A percentile compares a stretch with the other conserved stretches of the same genome.
These are phyloP conservation scores for Elysia crispata DNA, from an alignment of 2,888 invertebrate genomes.

Conservation along the genomic window DNA sequence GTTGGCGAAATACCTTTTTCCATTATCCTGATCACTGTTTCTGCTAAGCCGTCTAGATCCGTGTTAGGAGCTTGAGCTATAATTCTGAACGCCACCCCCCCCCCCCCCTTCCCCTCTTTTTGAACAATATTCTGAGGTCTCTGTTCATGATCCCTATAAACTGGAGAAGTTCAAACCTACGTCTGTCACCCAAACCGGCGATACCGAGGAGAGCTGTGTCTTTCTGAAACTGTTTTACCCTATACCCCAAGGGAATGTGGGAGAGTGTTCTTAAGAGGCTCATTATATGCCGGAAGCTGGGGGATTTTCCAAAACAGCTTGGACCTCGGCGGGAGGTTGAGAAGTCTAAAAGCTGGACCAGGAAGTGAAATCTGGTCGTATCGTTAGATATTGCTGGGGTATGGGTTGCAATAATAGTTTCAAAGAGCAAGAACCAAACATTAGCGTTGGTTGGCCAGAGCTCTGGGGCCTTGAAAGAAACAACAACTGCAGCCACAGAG, in stretches of 20 bases:
- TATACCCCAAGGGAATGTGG: not conserved
- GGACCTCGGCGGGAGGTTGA: conserved; percentile 1
- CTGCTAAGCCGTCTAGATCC: conserved; percentile 10
- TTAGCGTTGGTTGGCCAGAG: not conserved
- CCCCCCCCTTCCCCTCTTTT: too few relatives aligned
- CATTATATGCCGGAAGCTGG: not conserved
- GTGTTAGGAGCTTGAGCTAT: conserved; percentile 1
- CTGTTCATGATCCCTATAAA: not conserved
- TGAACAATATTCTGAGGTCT: not conserved
- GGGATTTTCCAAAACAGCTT: conserved; percentile 1
- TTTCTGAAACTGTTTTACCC: conserved; percentile 24
- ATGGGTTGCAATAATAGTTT: not conserved
- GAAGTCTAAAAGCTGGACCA: conserved; percentile 18
- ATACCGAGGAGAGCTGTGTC: conserved; percentile 3
- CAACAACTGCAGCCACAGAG: not conserved
- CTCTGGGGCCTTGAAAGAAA: not conserved
- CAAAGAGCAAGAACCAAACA: not conserved
- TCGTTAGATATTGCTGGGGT: conserved; percentile 6
- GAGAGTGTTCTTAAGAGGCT: not conserved
- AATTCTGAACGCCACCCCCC: not conserved
- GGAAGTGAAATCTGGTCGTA: conserved; percentile 10
- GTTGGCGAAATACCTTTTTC: conserved; percentile 11
- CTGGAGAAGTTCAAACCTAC: not conserved
- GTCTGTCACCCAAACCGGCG: conserved; percentile 24
- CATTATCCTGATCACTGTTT: not conserved